These are phyloP conservation scores for Diadumene lineata DNA, from an alignment of 92 coral and sea anemone species.

Conservation along the genomic window DNA sequence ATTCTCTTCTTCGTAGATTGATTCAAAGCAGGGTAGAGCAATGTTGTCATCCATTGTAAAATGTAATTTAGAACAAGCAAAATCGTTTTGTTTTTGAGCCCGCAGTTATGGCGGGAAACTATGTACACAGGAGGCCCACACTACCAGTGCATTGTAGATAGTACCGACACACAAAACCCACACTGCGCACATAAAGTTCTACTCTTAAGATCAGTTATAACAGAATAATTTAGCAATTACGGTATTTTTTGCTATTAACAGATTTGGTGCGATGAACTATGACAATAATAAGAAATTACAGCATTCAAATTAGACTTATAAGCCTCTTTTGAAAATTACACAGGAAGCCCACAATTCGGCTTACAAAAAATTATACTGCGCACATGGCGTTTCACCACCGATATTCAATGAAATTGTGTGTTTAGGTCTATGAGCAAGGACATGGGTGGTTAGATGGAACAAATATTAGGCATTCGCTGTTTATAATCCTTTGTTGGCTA, in stretches of 20 bases:
- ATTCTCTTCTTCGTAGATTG: slow-evolving; percentile 39
- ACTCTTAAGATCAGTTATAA: background rate
- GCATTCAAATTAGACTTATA: too few relatives aligned
- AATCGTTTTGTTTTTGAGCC: background rate
- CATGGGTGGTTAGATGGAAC: too few relatives aligned
- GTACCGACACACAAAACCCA: background rate
- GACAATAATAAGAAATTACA: background rate
- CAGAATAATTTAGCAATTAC: too few relatives aligned
- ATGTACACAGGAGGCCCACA: slow-evolving; percentile 26
- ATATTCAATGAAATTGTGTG: too few relatives aligned
- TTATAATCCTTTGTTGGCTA: too few relatives aligned
- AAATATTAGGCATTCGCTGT: too few relatives aligned
- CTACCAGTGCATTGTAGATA: background rate
- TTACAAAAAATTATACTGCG: background rate
- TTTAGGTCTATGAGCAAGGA: too few relatives aligned
- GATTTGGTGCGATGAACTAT: background rate
- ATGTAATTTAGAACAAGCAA: background rate
- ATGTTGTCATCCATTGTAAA: slow-evolving; percentile 20
- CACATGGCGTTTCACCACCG: too few relatives aligned
- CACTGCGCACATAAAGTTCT: background rate
- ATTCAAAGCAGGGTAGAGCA: slow-evolving; percentile 19
- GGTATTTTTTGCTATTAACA: too few relatives aligned
- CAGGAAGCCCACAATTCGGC: slow-evolving; percentile 17
- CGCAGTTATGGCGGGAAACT: slow-evolving; percentile 7
- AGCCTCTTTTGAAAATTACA: slow-evolving; percentile 4